Conservation (phyloP, 2,797 vertebrate genomes). For the Antrozous pallidus region DNA sequence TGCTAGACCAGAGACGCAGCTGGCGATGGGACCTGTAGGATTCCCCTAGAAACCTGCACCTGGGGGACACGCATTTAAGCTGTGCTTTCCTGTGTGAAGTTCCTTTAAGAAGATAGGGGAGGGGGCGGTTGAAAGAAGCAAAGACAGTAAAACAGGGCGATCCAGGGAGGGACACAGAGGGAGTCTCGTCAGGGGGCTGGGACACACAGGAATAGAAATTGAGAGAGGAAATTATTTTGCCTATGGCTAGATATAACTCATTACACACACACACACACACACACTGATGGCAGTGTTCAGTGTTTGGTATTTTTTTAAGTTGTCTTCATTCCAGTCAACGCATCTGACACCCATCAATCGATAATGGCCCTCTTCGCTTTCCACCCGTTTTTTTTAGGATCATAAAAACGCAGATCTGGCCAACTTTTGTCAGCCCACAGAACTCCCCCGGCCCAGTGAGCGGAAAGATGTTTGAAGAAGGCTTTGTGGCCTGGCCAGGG, state of each 20-base stretch:
- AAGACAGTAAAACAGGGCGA: neutral
- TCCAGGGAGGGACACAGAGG: rapidly evolving
- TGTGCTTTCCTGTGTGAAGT: neutral
- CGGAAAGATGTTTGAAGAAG: neutral
- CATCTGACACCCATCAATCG: too few species aligned
- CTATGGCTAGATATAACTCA: neutral
- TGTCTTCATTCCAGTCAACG: neutral
- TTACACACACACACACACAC: neutral
- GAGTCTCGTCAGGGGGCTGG: neutral
- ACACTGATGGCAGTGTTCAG: neutral
- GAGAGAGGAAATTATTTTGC: neutral
- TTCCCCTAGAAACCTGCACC: neutral
- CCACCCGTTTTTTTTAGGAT: neutral
- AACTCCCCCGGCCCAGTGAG: neutral
- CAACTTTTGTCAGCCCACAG: neutral
- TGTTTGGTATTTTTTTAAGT: neutral
- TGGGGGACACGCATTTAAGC: neutral
- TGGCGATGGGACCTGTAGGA: rapidly evolving
- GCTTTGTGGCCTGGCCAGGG: neutral
- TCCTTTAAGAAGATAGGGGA: neutral
- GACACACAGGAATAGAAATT: neutral
- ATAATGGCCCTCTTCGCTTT: neutral
- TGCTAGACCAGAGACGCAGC: rapidly evolving
- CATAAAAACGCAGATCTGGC: neutral
- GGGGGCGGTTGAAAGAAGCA: neutral